These are phyloP conservation scores for Cyanoderma ruficeps DNA, from an alignment of 2,113 vertebrate genomes.

Conservation along the genomic window DNA sequence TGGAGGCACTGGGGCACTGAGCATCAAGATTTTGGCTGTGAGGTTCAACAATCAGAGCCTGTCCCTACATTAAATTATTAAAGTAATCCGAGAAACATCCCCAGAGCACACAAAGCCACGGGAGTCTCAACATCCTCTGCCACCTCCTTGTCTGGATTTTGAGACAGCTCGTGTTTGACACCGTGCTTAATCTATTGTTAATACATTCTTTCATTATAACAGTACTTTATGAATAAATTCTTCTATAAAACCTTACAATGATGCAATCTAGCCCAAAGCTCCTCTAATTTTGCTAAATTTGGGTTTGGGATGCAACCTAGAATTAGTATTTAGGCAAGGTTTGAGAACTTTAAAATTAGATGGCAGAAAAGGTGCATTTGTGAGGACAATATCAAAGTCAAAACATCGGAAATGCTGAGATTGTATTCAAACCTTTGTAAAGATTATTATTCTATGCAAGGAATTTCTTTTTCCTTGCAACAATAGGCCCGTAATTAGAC, in stretches of 20 bases:
- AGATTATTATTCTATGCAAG: background rate
- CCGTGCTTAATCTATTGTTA: background rate
- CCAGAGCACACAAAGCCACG: background rate
- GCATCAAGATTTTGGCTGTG: background rate
- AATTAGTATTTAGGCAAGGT: background rate
- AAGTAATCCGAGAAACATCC: background rate
- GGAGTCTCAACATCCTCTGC: background rate
- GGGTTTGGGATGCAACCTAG: background rate
- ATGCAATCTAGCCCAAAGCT: background rate
- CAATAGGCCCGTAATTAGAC: background rate
- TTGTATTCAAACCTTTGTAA: background rate
- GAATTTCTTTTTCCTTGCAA: background rate
- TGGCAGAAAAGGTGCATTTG: background rate
- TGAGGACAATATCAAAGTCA: background rate
- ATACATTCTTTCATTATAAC: background rate
- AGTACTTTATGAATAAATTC: background rate
- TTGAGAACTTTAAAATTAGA: background rate
- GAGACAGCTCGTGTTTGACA: background rate
- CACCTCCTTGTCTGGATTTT: background rate
- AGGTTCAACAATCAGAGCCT: background rate
- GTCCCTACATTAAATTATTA: fast-evolving
- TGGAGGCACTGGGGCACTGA: background rate
- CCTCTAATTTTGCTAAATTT: background rate
- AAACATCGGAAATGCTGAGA: background rate
- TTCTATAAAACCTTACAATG: background rate